Base-by-base conservation (phyloP, 2,113 vertebrate genomes). In the Polypterus bichir region DNA sequence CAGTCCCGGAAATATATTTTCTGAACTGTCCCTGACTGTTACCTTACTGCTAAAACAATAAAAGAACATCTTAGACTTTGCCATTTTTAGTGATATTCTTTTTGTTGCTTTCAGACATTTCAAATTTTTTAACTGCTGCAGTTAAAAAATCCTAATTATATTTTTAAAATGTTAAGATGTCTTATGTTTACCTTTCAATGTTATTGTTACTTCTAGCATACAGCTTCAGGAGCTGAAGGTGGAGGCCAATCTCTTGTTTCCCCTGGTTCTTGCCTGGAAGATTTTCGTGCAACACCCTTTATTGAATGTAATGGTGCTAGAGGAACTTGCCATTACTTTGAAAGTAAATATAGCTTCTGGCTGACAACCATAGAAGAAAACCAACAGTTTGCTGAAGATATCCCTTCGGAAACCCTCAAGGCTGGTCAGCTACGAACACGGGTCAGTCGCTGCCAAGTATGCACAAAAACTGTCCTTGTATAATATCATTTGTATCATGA, bases 291-390 rank as follows among this genome's bases (percentile, higher is more conserved):
- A 0, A 96, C 92, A 1, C 94, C 94, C 0, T 98, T 98, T 83
- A 97, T 99, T 0, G 96, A 99, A 68, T 98, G 96, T 82, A 95
- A 87, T 0, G 94, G 96, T 0, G 90, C 86, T 4, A 79, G 80
- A 5, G 94, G 94, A 2, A 91, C 88, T 0, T 98, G 96, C 77
- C 91, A 97, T 66, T 99, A 93, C 83, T 98, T 97, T 9, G 89
- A 91, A 69, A 97, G 93, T 74, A 95, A 97, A 60, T 94, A 91
- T 85, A 99, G 96, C 79, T 99, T 98, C 86, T 97, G 95, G 96
- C 84, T 96, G 67, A 93, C 83, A 0, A 90, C 88, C 0, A 86
- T 97, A 8, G 87, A 92, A 3, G 80, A 75, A 65, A 70, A 60
- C 1, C 76, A 75, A 64, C 88, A 95, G 79, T 97, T 97, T 55